Base-by-base conservation (phyloP, 2,888 invertebrate species). In the Cancer borealis region DNA sequence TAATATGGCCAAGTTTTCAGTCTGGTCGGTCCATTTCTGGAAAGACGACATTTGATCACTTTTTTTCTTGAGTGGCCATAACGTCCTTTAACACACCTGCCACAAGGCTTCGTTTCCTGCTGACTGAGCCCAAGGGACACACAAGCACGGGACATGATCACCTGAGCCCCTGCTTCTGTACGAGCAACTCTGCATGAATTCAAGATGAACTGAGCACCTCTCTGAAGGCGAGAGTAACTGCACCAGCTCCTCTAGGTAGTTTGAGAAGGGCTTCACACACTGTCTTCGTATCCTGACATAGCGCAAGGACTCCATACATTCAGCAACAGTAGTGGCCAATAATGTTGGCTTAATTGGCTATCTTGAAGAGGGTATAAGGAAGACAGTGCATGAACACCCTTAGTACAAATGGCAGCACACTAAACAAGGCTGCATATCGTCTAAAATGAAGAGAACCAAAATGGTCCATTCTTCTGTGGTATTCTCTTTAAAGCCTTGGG, bases 141-240 rank as follows among this genome's bases (percentile, higher is more conserved):
- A 92, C 84, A 94, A 94, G 94, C 92, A 91, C 84, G 94, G 94
- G 94, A 92, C 94, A 94, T 94, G 94, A 94, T 92, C 94, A 47
- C 94, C 94, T 39, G 91, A 94, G 94, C 94, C 94, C 92, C 54
- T 54, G 92, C 94, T 94, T 94, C 91, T 92, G 92, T 79, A 91
- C 92, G 88, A 94, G 54, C 94, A 92, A 47, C 60, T 87, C 87
- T 92, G 49, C 92, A 60, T 87, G 30, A 92, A 54, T 49, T 54
- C 89, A 93, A 89, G 73, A 89, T 88, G 92, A 92, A 60, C 88
- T 88, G 92, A 66, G 88, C 88, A 92, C 47, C 60, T 92, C 88
- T 92, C 88, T 88, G 60, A n/a, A 26, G 92, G 92, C 88, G 88
- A 88, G 88, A 92, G 89, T 47, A 47, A 49, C n/a, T 89, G 39